Evolutionary conservation across 2,888 invertebrate genomes (phyloP), one percentile per base, ranked within the genome.

Genomic region (Sipha maydis): DNA sequence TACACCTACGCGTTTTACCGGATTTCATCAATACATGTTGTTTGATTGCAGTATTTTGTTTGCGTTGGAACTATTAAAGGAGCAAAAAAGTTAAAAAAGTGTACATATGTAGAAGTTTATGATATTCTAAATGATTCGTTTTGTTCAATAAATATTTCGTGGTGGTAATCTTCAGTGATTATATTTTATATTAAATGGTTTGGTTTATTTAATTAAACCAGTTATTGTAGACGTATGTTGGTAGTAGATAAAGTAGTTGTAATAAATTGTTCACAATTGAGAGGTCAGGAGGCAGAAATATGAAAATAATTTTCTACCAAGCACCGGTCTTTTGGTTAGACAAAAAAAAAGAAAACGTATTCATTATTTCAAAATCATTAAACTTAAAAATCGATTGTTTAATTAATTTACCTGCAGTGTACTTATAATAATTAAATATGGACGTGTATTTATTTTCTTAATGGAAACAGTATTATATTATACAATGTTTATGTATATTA

Each of bases 321-420:
- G 2, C 2, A 48, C 14, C 11, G 48, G 14, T 14, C 11, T 41
- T 9, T 41, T 8, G 41, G 41, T 41, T 41, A 8, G 41, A 41
- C 41, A 41, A 9, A 48, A 48, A 48, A 48, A 48, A 48, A 48
- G 3, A 14, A 2, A 2, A 11, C 14, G 11, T 48, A 14, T 48
- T 11, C 48, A 25, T 8, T 67, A 31, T 77, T 77, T 48, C 19
- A 77, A 77, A 61, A 67, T 28, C 25, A 54, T 76, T 67, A 61
- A 76, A 31, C 67, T 19, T 31, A 67, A 77, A 85, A 77, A 67
- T 85, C 77, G 41, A 77, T 85, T 69, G 21, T 31, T 85, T 67
- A 77, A 85, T 85, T 85, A 85, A 48, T 77, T 84, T 75, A n/a
- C n/a, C n/a, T 31, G n/a, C 67, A 71, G 3, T 75, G 38, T 28